Percentiles rank a stretch among this genome's conserved stretches.
Evolutionary conservation across 2,797 vertebrate species (phyloP).

Genomic region (Melanotaenia pygmaea): DNA sequence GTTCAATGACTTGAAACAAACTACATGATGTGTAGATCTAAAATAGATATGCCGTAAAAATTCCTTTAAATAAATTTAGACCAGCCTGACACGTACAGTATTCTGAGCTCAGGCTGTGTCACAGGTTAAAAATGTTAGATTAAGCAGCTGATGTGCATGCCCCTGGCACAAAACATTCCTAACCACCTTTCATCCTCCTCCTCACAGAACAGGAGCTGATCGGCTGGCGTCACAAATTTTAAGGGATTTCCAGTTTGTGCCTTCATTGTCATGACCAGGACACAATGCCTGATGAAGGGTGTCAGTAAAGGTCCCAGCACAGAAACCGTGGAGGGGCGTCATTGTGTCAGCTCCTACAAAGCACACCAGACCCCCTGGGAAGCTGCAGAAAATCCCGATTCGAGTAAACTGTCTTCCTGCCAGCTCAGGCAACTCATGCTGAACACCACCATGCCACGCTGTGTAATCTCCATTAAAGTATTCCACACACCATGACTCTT

Average conservation of each 20-base stretch:
- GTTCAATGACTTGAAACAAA: slow-evolving; percentile 5
- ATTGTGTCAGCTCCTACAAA: slow-evolving; percentile 74
- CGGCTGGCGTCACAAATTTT: slow-evolving; percentile 62
- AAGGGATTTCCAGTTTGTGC: slow-evolving; percentile 70
- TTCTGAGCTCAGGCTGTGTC: not conserved
- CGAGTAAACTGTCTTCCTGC: slow-evolving; percentile 61
- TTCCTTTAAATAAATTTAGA: slow-evolving; percentile 11
- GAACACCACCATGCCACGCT: slow-evolving; percentile 63
- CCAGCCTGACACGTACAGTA: not conserved
- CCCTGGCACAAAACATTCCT: slow-evolving; percentile 1
- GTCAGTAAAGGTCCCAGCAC: slow-evolving; percentile 66
- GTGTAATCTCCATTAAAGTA: slow-evolving; percentile 76
- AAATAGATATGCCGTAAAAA: slow-evolving; percentile 15
- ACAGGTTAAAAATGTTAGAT: slow-evolving; percentile 27
- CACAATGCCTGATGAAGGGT: slow-evolving; percentile 63
- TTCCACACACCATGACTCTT: slow-evolving; percentile 76
- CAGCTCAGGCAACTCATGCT: slow-evolving; percentile 59
- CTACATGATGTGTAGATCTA: not conserved
- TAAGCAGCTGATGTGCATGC: not conserved
- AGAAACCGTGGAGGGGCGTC: slow-evolving; percentile 71
- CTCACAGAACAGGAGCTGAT: slow-evolving; percentile 63
- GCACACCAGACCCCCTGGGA: slow-evolving; percentile 68
- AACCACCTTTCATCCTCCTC: too few relatives aligned
- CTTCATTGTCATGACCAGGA: slow-evolving; percentile 72
- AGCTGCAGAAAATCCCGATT: slow-evolving; percentile 73